phyloP scores from a whole-genome alignment of 2,797 vertebrate genomes.

The Sebastes cheni region DNA sequence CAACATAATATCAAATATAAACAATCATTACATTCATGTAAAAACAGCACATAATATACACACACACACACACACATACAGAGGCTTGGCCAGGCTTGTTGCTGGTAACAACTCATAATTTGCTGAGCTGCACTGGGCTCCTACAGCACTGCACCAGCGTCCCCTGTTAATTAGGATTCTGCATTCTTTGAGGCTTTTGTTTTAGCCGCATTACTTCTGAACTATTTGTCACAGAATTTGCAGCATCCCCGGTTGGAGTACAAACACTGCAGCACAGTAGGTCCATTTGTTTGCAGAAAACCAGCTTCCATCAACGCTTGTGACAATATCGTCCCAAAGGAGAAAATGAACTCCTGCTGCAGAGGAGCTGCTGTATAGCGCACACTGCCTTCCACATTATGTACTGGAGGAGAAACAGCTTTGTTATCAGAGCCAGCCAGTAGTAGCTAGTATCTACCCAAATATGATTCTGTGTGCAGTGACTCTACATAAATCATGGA shows the following conservation, averaged over 20 bases:
- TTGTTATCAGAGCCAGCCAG: conserved; percentile 2
- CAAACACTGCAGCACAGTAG: conserved; percentile 67
- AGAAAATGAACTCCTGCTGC: conserved; percentile 46
- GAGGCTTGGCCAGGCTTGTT: conserved; percentile 38
- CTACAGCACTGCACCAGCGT: conserved; percentile 58
- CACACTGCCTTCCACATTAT: conserved; percentile 25
- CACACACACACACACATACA: background rate
- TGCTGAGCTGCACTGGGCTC: conserved; percentile 54
- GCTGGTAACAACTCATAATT: conserved; percentile 54
- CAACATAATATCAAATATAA: conserved; percentile 8
- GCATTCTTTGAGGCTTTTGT: conserved; percentile 81
- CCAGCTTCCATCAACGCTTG: conserved; percentile 38
- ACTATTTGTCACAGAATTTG: conserved; percentile 85
- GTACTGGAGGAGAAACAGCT: conserved; percentile 2
- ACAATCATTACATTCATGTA: conserved; percentile 2
- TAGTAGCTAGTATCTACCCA: background rate
- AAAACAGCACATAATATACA: background rate
- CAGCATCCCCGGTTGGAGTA: conserved; percentile 63
- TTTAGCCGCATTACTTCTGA: conserved; percentile 84
- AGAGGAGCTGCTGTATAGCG: background rate
- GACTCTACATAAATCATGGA: too few species aligned
- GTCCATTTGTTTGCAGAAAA: conserved; percentile 69
- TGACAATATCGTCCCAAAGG: conserved; percentile 39
- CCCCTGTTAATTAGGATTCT: conserved; percentile 74
- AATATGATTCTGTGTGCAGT: background rate